Conservation (phyloP, 30 jellyfish, hydroid and myxozoan genomes). For the Morbakka virulenta region DNA sequence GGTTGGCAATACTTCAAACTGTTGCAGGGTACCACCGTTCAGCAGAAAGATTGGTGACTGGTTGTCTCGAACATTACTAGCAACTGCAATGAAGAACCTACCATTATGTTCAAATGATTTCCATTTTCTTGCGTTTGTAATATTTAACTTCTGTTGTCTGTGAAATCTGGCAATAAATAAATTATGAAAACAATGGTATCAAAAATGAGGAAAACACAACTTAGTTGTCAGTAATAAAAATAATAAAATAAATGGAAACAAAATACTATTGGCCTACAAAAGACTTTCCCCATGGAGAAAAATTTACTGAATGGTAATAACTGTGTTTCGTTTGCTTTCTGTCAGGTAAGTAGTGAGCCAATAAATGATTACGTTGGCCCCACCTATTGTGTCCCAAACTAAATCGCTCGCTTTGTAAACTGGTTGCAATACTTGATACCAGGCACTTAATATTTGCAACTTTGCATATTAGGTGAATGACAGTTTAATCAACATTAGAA, state of each 20-base stretch:
- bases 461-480: no score
- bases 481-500: no score
- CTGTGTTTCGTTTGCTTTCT: no score
- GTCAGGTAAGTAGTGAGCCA: no score
- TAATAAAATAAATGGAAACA: no score
- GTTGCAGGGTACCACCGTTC: constrained; percentile 25
- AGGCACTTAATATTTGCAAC: no score
- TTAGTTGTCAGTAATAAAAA: no score
- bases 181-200: not conserved
- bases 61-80: constrained; percentile 55
- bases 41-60: constrained; percentile 54
- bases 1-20: constrained; percentile 67
- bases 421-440: no score
- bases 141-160: constrained; percentile 23
- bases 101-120: constrained; percentile 70
- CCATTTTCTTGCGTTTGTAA: constrained; percentile 79
- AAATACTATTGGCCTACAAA: not conserved
- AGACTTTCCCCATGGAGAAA: not conserved
- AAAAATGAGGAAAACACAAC: no score
- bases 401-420: no score
- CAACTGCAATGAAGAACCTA: constrained; percentile 63
- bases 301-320: not conserved
- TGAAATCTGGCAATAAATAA: constrained; percentile 40
- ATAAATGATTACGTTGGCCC: no score
- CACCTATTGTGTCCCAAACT: no score